These are phyloP conservation scores for Lynx canadensis DNA, from an alignment of 2,113 vertebrate species.

Conservation along the genomic window DNA sequence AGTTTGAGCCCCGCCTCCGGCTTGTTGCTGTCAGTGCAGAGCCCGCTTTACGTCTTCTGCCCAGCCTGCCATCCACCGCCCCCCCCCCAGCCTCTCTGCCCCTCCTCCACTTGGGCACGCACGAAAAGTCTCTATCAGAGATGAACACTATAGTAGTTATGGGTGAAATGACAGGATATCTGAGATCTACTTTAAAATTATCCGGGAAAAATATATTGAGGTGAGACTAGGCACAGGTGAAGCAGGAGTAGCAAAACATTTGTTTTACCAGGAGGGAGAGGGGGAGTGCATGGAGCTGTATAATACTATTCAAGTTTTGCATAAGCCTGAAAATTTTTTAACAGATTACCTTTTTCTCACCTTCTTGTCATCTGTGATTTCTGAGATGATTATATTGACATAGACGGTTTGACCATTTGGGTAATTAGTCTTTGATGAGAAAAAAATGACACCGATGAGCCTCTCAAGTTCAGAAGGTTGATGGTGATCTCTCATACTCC, in stretches of 20 bases:
- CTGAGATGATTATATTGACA: not conserved
- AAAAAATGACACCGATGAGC: not conserved
- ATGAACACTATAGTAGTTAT: not conserved
- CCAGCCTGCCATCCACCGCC: too few relatives aligned
- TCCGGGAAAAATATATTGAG: not conserved
- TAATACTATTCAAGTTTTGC: not conserved
- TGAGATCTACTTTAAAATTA: slow-evolving; percentile 17
- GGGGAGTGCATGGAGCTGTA: not conserved
- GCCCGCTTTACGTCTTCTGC: too few relatives aligned
- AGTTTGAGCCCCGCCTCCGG: too few relatives aligned
- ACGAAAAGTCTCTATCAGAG: not conserved
- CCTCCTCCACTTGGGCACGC: too few relatives aligned
- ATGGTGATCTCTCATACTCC: not conserved
- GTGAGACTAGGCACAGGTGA: not conserved
- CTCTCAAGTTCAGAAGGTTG: not conserved
- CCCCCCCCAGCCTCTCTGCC: too few relatives aligned
- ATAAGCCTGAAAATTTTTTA: not conserved
- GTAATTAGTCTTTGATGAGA: not conserved
- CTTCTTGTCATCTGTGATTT: not conserved
- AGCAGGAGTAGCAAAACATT: not conserved
- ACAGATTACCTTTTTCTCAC: not conserved
- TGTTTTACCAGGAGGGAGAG: not conserved
- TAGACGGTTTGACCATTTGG: not conserved
- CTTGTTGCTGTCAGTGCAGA: too few relatives aligned
- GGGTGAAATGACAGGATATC: not conserved